Evolutionary conservation across 1,140 invertebrate species (phyloP), one percentile per base, ranked within the genome.

Genomic region (Drosophila ambigua): DNA sequence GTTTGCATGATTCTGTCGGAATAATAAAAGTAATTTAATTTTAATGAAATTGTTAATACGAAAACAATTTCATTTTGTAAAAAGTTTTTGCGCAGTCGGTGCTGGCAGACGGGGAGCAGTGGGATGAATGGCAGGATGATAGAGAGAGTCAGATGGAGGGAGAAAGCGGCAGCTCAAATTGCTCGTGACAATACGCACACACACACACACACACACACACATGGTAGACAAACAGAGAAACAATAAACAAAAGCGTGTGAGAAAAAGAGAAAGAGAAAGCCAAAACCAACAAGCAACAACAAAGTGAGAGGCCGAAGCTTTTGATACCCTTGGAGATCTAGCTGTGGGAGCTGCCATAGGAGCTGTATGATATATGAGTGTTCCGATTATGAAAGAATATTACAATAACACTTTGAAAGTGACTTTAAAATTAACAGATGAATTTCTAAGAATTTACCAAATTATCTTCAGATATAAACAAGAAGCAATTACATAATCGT

Each of bases 31-130:
- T 83, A 87, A 87, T 88, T 89, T 88, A 88, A 88, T 88, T 88
- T 88, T 88, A 88, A 88, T 88, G 83, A 88, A 88, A 88, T 88
- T 88, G 83, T 88, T 88, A 88, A 88, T 88, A 89, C 84, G 83
- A 88, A 88, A 88, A 88, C 83, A 88, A 88, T 88, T 88, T 88
- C 83, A 88, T 88, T 88, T 88, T 79, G 84, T 88, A 89, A 88
- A 88, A 88, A 88, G 84, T 88, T 88, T 79, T 63, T 66, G 60
- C 52, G 39, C 39, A 39, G 20, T 50, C 68, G 58, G 28, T 11
- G 43, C 44, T 31, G 39, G 15, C 52, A 53, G 31, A 31, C 49
- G 13, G 50, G 23, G 35, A 11, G 41, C 28, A 39, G 31, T n/a
- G 35, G 46, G 15, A 39, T 13, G 39, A 35, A 23, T 61, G 49